Evolutionary conservation across 2,113 vertebrate species (phyloP), one percentile per base, ranked within the genome.

Genomic region (Phodopus roborovskii): DNA sequence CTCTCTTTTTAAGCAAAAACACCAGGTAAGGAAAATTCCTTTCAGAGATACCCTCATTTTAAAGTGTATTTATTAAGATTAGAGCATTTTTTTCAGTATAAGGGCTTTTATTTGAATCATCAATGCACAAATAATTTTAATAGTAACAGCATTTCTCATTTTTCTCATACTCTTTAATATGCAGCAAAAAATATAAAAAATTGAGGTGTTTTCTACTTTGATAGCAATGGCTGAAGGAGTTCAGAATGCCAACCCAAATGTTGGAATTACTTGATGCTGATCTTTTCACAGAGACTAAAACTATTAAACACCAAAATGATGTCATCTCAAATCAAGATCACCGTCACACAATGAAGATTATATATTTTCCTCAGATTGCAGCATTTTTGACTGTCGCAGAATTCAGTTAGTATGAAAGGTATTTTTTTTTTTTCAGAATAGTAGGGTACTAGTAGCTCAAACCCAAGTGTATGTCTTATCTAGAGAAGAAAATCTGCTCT

Each of bases 1-100:
- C 62, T 95, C 96, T 81, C 98, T 99, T 98, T 98, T 99, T 94
- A 99, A 99, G 94, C 99, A 99, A 92, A 99, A 99, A 96, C 99
- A 99, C 92, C 99, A 99, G 99, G 99, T 99, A 97, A 98, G 98
- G 42, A 96, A 66, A 95, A 42, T 10, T 16, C 79, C 73, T 66
- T 60, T 42, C 0, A 20, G 56, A 95, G 50, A 60, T 48, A 16
- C 2, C 10, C 30, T 85, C 20, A 71, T 73, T 91, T 84, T 20
- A 85, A 93, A n/a, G 20, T 12, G 0, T 7, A 0, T 84, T 10
- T 36, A 12, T 13, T 26, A 20, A 70, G n/a, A 53, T 5, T 30
- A 45, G 45, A 15, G 8, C 7, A 13, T n/a, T n/a, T n/a, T n/a
- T n/a, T 73, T 91, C 78, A 73, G 19, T 85, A 78, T 28, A 88